A percentile compares a stretch with the other conserved stretches of the same genome.
phyloP scores from a whole-genome alignment of 2,888 invertebrate species.

The Ceriagrion tenellum region DNA sequence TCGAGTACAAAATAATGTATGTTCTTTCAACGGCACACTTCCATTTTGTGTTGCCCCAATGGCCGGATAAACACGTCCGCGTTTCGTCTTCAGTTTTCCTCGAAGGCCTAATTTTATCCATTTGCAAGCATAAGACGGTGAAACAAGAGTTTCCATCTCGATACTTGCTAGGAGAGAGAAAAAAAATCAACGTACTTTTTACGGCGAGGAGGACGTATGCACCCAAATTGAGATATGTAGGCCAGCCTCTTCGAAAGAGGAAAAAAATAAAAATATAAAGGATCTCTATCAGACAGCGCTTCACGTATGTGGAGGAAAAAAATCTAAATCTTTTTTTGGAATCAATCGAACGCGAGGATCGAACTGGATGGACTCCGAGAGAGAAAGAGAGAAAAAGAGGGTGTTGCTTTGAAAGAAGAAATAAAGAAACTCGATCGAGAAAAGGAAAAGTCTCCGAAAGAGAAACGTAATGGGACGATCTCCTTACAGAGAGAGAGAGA shows the following conservation, averaged over 20 bases:
- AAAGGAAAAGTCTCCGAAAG: background rate
- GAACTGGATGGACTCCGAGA: background rate
- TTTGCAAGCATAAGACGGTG: background rate
- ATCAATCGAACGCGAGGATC: background rate
- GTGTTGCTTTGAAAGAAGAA: too few species aligned
- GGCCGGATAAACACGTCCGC: background rate
- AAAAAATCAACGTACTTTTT: background rate
- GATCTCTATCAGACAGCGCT: too few species aligned
- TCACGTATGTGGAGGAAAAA: background rate
- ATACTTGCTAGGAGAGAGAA: background rate
- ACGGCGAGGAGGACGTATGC: background rate
- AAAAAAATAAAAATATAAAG: background rate
- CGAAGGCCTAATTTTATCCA: background rate
- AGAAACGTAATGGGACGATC: background rate
- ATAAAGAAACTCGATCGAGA: background rate
- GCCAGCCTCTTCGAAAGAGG: background rate
- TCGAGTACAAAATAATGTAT: too few species aligned
- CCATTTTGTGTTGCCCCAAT: background rate
- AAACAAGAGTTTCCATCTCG: background rate
- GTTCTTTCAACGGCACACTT: background rate
- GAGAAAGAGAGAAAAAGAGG: background rate
- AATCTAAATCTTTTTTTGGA: background rate
- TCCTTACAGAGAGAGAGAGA: background rate
- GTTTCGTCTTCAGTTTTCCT: background rate
- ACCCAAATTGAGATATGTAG: slow-evolving; percentile 3